Evolutionary conservation across 2,113 vertebrate species (phyloP).

Genomic region (Struthidea cinerea): DNA sequence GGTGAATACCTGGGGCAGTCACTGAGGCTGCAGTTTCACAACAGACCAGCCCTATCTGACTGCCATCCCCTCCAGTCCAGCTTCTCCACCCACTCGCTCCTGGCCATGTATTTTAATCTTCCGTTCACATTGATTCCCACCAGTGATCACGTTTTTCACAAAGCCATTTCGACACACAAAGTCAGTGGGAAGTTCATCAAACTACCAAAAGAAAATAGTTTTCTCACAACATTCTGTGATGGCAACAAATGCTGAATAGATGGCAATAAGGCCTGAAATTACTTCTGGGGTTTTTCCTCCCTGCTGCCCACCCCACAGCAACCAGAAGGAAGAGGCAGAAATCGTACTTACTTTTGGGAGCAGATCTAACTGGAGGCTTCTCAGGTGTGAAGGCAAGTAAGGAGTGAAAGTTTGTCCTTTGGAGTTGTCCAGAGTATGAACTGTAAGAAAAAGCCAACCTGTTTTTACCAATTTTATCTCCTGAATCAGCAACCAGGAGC

Average conservation of each 20-base stretch:
- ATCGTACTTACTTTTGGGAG: not conserved
- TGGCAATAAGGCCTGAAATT: not conserved
- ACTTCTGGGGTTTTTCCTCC: not conserved
- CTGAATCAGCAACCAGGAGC: not conserved
- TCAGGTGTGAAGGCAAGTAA: not conserved
- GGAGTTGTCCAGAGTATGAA: fast-evolving
- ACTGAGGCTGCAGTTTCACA: not conserved
- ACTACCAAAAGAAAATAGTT: not conserved
- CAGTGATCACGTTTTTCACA: not conserved
- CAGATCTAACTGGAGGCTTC: not conserved
- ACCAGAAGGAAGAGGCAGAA: not conserved
- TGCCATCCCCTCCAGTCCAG: not conserved
- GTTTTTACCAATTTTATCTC: not conserved
- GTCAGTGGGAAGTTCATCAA: not conserved
- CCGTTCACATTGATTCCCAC: not conserved
- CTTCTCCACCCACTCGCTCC: fast-evolving
- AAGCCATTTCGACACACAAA: not conserved
- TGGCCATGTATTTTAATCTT: not conserved
- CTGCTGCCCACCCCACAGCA: too few species aligned
- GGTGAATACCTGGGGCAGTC: not conserved
- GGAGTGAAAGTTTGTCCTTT: not conserved
- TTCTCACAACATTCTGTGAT: not conserved
- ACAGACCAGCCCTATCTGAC: not conserved
- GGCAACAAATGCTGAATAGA: not conserved
- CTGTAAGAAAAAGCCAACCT: not conserved